These are phyloP conservation scores for Brevimyrus niger DNA, from an alignment of 2,113 vertebrate species.

Conservation along the genomic window DNA sequence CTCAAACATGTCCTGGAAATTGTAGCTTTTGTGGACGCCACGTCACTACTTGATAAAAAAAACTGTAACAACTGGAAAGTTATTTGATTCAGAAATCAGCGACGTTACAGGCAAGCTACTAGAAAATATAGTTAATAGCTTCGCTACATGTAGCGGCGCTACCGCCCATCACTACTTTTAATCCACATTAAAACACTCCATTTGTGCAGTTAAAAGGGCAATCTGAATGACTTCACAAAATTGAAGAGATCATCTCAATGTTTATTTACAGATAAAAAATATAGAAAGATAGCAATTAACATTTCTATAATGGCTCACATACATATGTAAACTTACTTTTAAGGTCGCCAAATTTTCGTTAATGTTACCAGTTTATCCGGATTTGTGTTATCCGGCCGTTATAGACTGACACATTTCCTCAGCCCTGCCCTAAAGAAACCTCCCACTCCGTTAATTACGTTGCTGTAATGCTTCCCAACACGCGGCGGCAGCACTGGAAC, in stretches of 20 bases:
- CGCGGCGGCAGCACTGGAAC: neutral
- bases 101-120: too few relatives aligned
- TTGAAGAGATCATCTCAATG: neutral
- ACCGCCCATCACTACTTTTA: too few relatives aligned
- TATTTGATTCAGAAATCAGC: too few relatives aligned
- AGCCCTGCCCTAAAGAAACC: neutral
- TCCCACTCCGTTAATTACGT: neutral
- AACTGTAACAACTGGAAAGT: too few relatives aligned
- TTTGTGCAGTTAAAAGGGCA: neutral
- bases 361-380: neutral
- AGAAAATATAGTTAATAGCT: too few relatives aligned
- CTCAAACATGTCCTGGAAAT: too few relatives aligned
- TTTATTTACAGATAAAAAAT: neutral
- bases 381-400: neutral
- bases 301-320: too few relatives aligned
- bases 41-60: too few relatives aligned
- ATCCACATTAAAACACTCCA: neutral
- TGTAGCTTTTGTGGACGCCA: too few relatives aligned
- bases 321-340: too few relatives aligned
- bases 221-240: neutral
- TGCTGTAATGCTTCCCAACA: neutral
- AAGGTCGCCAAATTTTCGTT: neutral
- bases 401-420: neutral
- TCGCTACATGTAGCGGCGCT: too few relatives aligned
- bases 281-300: too few relatives aligned